These are phyloP conservation scores for Xestia sexstrigata DNA, from an alignment of 2,888 invertebrate species.

Conservation along the genomic window DNA sequence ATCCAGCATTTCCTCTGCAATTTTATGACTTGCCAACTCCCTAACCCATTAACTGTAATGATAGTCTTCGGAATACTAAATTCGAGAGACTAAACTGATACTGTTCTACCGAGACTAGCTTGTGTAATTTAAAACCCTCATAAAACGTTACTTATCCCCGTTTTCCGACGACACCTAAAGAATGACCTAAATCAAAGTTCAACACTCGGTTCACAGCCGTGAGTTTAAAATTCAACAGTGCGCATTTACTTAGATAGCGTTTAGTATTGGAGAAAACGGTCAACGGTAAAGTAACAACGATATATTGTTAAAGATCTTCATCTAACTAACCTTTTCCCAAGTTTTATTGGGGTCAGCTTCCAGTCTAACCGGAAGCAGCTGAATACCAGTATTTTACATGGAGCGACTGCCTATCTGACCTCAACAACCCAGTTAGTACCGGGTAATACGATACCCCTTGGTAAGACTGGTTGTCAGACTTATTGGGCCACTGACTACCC, in stretches of 20 bases:
- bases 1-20: conserved; percentile 47
- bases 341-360: no score
- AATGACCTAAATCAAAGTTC: background rate
- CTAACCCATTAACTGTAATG: conserved; percentile 55
- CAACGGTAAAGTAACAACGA: conserved; percentile 8
- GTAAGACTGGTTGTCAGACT: no score
- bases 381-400: no score
- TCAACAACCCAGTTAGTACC: no score
- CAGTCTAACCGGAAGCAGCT: no score
- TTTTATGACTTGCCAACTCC: conserved; percentile 60
- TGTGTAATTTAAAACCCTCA: conserved; percentile 54
- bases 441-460: no score
- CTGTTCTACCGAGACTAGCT: conserved; percentile 27
- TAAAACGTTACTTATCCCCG: conserved; percentile 39
- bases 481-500: no score
- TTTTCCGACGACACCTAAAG: background rate
- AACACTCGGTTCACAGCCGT: background rate
- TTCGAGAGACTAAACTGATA: conserved; percentile 42
- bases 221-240: background rate
- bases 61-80: conserved; percentile 60
- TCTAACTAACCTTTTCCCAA: no score
- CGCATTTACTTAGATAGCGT: background rate
- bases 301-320: conserved; percentile 38
- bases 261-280: background rate
- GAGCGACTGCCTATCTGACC: no score